These are phyloP conservation scores for Paramormyrops hopkinsi DNA, from an alignment of 2,797 vertebrate species.

Conservation along the genomic window DNA sequence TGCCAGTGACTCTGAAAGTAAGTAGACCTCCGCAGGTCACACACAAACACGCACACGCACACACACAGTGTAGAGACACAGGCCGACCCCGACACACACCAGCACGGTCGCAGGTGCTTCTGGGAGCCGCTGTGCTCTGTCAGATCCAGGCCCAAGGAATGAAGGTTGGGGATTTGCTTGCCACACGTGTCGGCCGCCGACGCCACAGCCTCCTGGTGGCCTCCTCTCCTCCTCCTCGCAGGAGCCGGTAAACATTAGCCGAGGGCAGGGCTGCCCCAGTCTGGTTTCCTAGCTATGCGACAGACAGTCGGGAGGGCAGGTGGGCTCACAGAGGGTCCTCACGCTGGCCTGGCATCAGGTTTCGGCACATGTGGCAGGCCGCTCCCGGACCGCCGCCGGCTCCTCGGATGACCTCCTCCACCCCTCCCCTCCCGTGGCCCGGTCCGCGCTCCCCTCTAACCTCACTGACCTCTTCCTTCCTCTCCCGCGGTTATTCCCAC, in stretches of 20 bases:
- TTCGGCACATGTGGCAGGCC: neutral
- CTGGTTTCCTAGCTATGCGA: neutral
- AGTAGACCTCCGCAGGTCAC: constrained; percentile 70
- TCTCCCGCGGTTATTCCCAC: constrained; percentile 81
- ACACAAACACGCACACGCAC: constrained; percentile 26
- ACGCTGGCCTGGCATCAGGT: neutral
- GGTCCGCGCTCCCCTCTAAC: constrained; percentile 69
- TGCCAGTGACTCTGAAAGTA: constrained; percentile 94
- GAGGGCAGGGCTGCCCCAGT: neutral
- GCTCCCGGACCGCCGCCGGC: constrained; percentile 33
- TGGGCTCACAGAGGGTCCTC: neutral
- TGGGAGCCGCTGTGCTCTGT: constrained; percentile 62
- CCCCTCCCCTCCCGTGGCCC: constrained; percentile 52
- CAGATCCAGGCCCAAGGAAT: constrained; percentile 60
- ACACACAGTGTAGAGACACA: constrained; percentile 43
- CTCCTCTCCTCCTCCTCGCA: neutral
- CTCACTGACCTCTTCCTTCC: constrained; percentile 80
- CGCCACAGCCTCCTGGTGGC: neutral
- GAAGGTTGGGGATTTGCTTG: constrained; percentile 18
- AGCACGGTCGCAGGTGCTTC: constrained; percentile 57
- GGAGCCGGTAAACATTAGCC: neutral
- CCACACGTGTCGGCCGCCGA: constrained; percentile 26
- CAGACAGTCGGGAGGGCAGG: neutral
- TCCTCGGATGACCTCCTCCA: neutral
- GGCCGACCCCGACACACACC: constrained; percentile 38